A percentile compares a stretch with the other conserved stretches of the same genome.
Conservation (phyloP, 2,888 invertebrate genomes). For the Timandra comae region DNA sequence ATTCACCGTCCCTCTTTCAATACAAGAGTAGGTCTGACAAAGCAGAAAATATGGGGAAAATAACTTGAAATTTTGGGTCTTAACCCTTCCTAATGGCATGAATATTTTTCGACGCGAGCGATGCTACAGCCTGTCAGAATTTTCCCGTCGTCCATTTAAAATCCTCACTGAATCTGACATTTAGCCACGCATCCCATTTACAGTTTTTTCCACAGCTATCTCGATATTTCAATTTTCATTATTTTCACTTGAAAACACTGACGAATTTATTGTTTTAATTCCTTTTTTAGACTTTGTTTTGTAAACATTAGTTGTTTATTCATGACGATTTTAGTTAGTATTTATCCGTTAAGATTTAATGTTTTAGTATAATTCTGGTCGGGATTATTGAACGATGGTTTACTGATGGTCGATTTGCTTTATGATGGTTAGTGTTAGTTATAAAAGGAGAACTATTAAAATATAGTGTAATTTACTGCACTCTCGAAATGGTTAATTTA, state of each 20-base stretch:
- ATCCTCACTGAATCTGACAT: slow-evolving; percentile 21
- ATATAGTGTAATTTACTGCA: too few species aligned
- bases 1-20: slow-evolving; percentile 1
- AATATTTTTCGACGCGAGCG: slow-evolving; percentile 19
- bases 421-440: too few species aligned
- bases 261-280: too few species aligned
- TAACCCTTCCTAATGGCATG: slow-evolving; percentile 24
- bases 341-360: too few species aligned
- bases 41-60: slow-evolving; percentile 6
- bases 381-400: too few species aligned
- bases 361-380: too few species aligned
- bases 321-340: too few species aligned
- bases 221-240: slow-evolving; percentile 1
- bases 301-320: too few species aligned
- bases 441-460: too few species aligned
- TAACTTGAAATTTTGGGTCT: slow-evolving; percentile 17
- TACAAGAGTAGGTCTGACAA: neutral
- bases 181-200: slow-evolving; percentile 7
- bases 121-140: slow-evolving; percentile 22
- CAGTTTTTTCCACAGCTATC: slow-evolving; percentile 4
- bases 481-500: too few species aligned
- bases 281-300: too few species aligned
- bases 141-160: slow-evolving; percentile 20
- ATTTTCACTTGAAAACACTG: neutral
- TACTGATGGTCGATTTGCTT: too few species aligned